Base-by-base conservation (phyloP, 2,888 invertebrate genomes). In the Tanytarsus gracilentus region DNA sequence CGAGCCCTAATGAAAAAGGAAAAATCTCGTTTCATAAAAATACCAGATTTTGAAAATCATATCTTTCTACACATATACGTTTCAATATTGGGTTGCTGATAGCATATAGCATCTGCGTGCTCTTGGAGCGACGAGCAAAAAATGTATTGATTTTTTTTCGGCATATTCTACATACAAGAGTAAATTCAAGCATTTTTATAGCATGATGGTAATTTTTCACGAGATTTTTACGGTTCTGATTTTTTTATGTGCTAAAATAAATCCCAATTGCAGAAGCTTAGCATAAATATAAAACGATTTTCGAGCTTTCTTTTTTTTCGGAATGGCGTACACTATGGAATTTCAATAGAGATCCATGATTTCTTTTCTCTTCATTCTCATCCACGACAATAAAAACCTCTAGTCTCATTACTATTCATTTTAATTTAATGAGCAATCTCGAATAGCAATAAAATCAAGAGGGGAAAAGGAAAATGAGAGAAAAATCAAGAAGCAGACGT, bases 161-260 rank as follows among this genome's bases (percentile, higher is more conserved):
- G 11, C 25, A 27, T 50, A 26, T 26, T 44, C 9, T 21, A 44
- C 16, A 44, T 44, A 44, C 16, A 29, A 51, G 51, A 29, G 11
- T 8, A 30, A 8, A 26, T 30, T 51, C 51, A 30, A 51, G 51
- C 51, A 51, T 51, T 51, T 51, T 51, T 51, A 51, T 51, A 30
- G 51, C 30, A 51, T 51, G 51, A 51, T 51, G 51, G 51, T 51
- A 51, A 51, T 30, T 51, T 51, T 51, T 51, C 51, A 51, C 51
- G 51, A 51, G 51, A 51, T 51, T 51, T 51, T 51, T 51, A 51
- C 18, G 29, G 51, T 51, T 51, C 51, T 51, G 51, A 51, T 51
- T 51, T 30, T 11, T 51, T 7, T 50, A 8, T 51, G 51, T 18
- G 30, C 51, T 11, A 51, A 51, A 49, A 25, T 25, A 49, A 49